phyloP scores from a whole-genome alignment of 2,888 invertebrate species.

The Drosophila parthenogenetica region DNA sequence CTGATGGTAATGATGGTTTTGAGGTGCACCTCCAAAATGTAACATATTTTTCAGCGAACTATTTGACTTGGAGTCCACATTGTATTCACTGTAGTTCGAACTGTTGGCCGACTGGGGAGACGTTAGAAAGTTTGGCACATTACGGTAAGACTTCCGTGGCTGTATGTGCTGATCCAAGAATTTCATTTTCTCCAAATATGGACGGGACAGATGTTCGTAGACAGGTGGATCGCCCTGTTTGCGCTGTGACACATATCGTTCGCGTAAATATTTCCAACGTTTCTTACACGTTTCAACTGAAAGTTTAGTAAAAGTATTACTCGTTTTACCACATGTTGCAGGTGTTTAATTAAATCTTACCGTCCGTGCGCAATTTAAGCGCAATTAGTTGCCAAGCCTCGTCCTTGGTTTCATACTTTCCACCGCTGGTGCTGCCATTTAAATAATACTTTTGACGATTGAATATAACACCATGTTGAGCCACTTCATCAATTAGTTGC shows the following conservation, averaged over 20 bases:
- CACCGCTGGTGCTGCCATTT: constrained; percentile 76
- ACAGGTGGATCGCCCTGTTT: constrained; percentile 85
- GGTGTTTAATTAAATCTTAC: constrained; percentile 63
- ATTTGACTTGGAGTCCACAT: constrained; percentile 84
- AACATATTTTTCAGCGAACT: constrained; percentile 82
- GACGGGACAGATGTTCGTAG: constrained; percentile 85
- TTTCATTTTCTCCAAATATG: constrained; percentile 85
- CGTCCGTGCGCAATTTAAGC: constrained; percentile 83
- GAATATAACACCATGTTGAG: constrained; percentile 84
- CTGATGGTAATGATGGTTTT: constrained; percentile 75
- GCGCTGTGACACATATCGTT: constrained; percentile 85
- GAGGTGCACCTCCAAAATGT: constrained; percentile 58
- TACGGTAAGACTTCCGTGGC: constrained; percentile 84
- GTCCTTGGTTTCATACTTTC: constrained; percentile 84
- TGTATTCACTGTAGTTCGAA: constrained; percentile 82
- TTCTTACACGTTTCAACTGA: constrained; percentile 85
- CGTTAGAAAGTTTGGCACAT: constrained; percentile 83
- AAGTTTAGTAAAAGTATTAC: not conserved
- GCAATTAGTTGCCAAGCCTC: constrained; percentile 84
- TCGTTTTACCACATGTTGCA: not conserved
- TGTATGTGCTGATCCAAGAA: constrained; percentile 85
- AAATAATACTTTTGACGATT: constrained; percentile 85
- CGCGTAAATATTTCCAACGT: constrained; percentile 85
- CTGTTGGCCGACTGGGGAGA: constrained; percentile 83
- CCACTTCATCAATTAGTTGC: constrained; percentile 84